Evolutionary conservation across 2,888 invertebrate species (phyloP).

Genomic region (Erannis defoliaria): DNA sequence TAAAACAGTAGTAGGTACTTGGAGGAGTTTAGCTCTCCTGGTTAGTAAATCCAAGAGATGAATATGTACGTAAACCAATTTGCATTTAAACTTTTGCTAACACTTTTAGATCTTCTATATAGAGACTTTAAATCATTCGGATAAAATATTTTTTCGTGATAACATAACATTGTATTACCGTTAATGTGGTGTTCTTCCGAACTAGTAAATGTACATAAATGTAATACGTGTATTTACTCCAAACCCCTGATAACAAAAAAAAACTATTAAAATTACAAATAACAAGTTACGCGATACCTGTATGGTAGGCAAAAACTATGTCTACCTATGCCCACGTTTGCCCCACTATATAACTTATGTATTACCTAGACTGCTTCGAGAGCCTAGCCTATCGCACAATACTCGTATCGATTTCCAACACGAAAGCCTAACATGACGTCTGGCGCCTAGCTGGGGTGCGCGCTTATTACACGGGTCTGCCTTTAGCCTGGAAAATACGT

Average conservation of each 20-base stretch:
- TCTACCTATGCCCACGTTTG: constrained; percentile 25
- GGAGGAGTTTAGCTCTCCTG: no score
- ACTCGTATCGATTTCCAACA: constrained; percentile 70
- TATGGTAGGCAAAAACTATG: constrained; percentile 31
- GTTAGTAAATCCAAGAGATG: no score
- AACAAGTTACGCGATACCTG: constrained; percentile 9
- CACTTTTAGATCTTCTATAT: background rate
- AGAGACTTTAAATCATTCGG: background rate
- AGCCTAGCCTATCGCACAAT: constrained; percentile 66
- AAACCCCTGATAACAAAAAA: no score
- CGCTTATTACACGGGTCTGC: constrained; percentile 38
- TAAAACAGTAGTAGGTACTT: no score
- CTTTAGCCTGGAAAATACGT: constrained; percentile 24
- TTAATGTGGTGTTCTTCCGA: no score
- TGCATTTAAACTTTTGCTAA: background rate
- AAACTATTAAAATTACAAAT: no score
- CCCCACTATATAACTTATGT: background rate
- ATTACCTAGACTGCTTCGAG: constrained; percentile 28
- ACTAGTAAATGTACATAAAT: no score
- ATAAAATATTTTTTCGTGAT: background rate
- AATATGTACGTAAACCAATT: no score
- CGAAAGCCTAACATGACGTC: constrained; percentile 43
- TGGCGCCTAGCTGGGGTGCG: constrained; percentile 29
- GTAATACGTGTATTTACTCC: no score
- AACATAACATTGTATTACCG: background rate